A percentile compares a stretch with the other conserved stretches of the same genome.
Conservation (phyloP, 2,797 vertebrate genomes). For the Australoheros facetus region DNA sequence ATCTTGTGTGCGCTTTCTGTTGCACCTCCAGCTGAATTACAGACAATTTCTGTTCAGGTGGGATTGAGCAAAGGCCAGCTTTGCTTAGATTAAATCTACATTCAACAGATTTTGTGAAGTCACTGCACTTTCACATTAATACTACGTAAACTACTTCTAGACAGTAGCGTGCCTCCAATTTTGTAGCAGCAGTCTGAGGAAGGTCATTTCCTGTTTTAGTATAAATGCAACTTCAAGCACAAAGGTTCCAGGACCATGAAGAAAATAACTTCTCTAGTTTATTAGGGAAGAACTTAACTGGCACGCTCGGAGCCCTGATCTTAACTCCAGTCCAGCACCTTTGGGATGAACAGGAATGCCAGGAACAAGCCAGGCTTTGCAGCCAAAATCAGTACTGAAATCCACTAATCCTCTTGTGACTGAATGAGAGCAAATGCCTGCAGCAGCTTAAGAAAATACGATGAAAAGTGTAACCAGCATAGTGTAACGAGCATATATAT, state of each 20-base stretch:
- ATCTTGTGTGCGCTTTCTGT: background rate
- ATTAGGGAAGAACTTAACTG: background rate
- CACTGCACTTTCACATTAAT: background rate
- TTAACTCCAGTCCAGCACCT: background rate
- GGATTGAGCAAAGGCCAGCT: background rate
- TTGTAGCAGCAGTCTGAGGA: background rate
- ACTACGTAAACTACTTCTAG: background rate
- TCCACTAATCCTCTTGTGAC: background rate
- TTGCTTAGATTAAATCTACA: background rate
- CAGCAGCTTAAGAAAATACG: background rate
- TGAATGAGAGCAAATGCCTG: background rate
- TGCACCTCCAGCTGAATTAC: background rate
- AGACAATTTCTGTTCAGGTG: background rate
- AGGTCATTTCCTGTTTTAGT: background rate
- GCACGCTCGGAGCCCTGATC: background rate
- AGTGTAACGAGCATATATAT: background rate
- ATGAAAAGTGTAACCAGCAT: background rate
- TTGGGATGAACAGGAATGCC: constrained; percentile 22
- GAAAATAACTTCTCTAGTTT: background rate
- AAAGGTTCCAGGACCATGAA: background rate
- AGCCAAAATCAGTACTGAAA: constrained; percentile 5
- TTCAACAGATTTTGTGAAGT: background rate
- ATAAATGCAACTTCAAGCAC: background rate
- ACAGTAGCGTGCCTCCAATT: background rate
- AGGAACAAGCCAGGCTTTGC: background rate